phyloP scores from a whole-genome alignment of 2,113 vertebrate genomes.

The Chitala chitala region DNA sequence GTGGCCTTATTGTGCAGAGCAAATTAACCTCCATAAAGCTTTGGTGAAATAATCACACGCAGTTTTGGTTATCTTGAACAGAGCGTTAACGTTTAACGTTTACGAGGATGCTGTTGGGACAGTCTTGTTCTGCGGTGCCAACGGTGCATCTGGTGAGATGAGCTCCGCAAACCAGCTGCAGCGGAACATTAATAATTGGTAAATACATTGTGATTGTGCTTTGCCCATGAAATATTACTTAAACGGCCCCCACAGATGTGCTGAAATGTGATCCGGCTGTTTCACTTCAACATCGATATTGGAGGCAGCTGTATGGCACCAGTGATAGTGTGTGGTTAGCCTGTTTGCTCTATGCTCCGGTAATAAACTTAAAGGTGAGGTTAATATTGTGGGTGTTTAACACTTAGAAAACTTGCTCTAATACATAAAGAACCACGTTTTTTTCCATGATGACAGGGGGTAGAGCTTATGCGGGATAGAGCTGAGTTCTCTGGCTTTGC shows the following conservation, averaged over 20 bases:
- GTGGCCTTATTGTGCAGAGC: no score
- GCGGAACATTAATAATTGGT: neutral
- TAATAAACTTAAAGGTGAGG: constrained; percentile 20
- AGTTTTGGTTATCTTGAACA: no score
- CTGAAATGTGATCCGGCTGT: constrained; percentile 60
- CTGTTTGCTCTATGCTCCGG: neutral
- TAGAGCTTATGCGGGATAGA: neutral
- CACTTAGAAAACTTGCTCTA: constrained; percentile 16
- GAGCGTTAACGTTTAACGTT: no score
- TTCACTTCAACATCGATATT: constrained; percentile 57
- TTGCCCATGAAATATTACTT: neutral
- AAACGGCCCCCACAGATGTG: constrained; percentile 66
- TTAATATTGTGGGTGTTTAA: constrained; percentile 16
- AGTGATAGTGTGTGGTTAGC: constrained; percentile 31
- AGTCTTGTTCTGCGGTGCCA: constrained; percentile 46
- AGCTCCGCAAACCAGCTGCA: neutral
- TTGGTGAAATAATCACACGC: no score
- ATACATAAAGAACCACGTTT: constrained; percentile 13
- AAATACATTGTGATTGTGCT: neutral
- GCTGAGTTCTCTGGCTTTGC: neutral
- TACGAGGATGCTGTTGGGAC: neutral
- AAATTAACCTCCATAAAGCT: no score
- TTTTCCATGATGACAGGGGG: neutral
- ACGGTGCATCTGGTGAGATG: constrained; percentile 30
- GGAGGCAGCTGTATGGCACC: constrained; percentile 53